Conservation (phyloP, 1,140 invertebrate species). For the Radopholus similis region DNA sequence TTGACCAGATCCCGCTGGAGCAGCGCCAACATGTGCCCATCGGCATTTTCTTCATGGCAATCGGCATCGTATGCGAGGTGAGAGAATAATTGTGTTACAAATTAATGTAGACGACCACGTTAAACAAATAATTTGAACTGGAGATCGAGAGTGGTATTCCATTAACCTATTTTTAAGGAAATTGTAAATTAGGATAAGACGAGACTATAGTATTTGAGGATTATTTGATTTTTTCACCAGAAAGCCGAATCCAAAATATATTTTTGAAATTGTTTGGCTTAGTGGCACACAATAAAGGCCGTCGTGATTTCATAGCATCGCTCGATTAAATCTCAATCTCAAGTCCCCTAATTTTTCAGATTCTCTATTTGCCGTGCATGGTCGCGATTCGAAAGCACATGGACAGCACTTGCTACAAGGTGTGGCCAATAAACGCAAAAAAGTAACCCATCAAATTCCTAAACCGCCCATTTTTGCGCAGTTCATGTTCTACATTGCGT, state of each 20-base stretch:
- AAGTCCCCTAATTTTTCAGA: conserved; percentile 13
- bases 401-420: conserved; percentile 20
- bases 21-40: conserved; percentile 17
- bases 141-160: no score
- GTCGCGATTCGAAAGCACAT: conserved; percentile 24
- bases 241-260: no score
- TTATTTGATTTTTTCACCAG: no score
- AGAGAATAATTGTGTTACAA: not conserved
- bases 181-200: no score
- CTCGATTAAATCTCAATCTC: not conserved
- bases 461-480: not conserved
- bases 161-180: no score
- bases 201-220: no score
- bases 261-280: no score
- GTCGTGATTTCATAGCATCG: no score
- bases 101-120: no score
- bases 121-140: no score
- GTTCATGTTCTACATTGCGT: conserved; percentile 33
- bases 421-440: not conserved
- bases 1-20: conserved; percentile 32
- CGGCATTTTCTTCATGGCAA: conserved; percentile 15
- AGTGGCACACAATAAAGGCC: no score
- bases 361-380: conserved; percentile 22
- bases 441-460: not conserved
- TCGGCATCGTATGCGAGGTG: conserved; percentile 25